Evolutionary conservation across 2,113 vertebrate species (phyloP).

Genomic region (Sapayoa aenigma): DNA sequence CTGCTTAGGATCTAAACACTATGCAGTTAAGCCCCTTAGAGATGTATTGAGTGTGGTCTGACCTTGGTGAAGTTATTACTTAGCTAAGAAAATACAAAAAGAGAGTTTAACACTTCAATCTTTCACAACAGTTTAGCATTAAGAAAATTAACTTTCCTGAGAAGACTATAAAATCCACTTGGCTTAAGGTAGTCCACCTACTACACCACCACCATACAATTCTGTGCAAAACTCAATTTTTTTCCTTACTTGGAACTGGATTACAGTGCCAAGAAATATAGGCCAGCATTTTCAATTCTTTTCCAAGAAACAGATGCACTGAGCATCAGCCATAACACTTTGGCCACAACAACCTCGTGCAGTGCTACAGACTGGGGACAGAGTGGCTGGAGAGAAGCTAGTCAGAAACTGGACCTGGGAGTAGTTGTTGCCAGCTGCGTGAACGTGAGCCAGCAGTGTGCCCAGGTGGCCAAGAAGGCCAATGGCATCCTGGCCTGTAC

Average conservation of each 20-base stretch:
- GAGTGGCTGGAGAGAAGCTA: no score
- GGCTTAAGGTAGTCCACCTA: not conserved
- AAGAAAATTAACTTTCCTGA: not conserved
- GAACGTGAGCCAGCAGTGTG: no score
- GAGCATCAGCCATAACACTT: not conserved
- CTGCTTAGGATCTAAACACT: no score
- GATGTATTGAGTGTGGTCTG: not conserved
- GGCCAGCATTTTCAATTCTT: not conserved
- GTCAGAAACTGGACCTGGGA: no score
- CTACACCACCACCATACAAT: no score
- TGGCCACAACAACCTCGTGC: no score
- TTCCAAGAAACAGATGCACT: not conserved
- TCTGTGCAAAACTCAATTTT: not conserved
- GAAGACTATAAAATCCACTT: not conserved
- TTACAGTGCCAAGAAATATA: not conserved
- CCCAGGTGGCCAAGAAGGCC: no score
- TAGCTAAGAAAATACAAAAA: not conserved
- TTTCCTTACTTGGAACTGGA: not conserved
- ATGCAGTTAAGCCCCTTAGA: not conserved
- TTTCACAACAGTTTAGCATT: not conserved
- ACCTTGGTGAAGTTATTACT: not conserved
- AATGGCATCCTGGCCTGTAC: no score
- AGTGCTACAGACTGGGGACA: no score
- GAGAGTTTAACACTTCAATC: not conserved
- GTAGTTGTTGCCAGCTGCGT: no score